Evolutionary conservation across 2,113 vertebrate genomes (phyloP).

Genomic region (Silurus glanis): DNA sequence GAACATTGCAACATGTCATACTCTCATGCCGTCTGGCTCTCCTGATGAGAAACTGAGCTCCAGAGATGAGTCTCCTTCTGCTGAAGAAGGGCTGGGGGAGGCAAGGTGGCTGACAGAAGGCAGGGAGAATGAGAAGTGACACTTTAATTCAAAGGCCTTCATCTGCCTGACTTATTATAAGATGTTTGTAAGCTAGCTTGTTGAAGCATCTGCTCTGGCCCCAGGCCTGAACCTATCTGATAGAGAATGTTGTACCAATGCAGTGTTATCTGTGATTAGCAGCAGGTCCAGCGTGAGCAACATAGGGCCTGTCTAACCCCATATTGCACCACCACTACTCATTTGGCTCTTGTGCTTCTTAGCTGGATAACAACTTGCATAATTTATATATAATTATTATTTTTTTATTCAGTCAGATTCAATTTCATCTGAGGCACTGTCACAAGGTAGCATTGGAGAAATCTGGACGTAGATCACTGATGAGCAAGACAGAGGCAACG

Average conservation of each 20-base stretch:
- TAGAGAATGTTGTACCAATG: conserved; percentile 66
- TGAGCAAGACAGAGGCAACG: neutral
- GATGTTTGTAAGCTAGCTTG: conserved; percentile 78
- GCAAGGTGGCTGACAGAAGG: conserved; percentile 68
- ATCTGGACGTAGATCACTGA: neutral
- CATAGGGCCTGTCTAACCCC: conserved; percentile 62
- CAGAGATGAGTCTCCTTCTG: conserved; percentile 26
- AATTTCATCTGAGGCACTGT: neutral
- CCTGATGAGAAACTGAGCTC: conserved; percentile 34
- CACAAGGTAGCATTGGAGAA: neutral
- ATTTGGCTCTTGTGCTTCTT: conserved; percentile 42
- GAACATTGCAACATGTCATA: conserved; percentile 17
- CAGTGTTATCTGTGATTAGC: conserved; percentile 68
- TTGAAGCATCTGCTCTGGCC: conserved; percentile 69
- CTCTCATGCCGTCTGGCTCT: neutral
- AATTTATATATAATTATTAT: neutral
- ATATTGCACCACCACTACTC: conserved; percentile 49
- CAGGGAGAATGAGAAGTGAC: conserved; percentile 79
- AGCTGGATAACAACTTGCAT: neutral
- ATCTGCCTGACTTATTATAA: conserved; percentile 77
- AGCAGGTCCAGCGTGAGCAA: conserved; percentile 64
- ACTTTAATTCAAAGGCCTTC: conserved; percentile 77
- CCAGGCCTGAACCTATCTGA: conserved; percentile 61
- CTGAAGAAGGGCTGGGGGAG: conserved; percentile 21
- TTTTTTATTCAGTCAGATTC: neutral